Base-by-base conservation (phyloP, 2,888 invertebrate genomes). In the Leucoptera coffeella region DNA sequence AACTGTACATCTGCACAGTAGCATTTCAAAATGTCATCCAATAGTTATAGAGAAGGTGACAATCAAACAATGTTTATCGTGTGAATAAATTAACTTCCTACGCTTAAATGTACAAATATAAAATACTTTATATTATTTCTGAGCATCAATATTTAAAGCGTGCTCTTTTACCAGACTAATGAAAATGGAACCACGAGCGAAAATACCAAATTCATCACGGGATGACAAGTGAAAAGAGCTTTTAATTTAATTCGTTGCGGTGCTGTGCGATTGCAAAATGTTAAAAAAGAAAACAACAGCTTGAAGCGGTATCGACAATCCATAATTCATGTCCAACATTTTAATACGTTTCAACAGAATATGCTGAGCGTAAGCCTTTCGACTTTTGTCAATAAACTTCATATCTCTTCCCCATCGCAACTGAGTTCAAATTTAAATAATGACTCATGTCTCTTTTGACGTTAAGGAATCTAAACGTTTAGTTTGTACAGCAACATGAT, bases 211-310 rank as follows among this genome's bases (percentile, higher is more conserved):
- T 69, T 57, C 65, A 67, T 69, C 65, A 65, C 17, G 42, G 52
- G 57, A 59, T 61, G 65, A 65, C 65, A 69, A 62, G 62, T 65
- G 64, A 69, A 65, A 67, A 67, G 67, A 67, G 65, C 62, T 65
- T 67, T 69, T 69, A 69, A 69, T 69, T 69, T 67, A 67, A 69
- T 69, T 65, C 69, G 67, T 55, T 65, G 67, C 56, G 67, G 69
- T 62, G 57, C 58, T 55, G 57, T 55, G 56, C 55, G 53, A 41
- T 56, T 55, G 57, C 41, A 58, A 56, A 50, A 56, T 48, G 52
- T 59, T 64, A 67, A 65, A 32, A 67, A 62, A 61, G 47, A 62
- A 50, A 59, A 61, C 58, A 64, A 67, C 69, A 69, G 69, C 69
- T 69, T 67, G 65, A 50, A 64, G 65, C 67, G 60, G 60, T 67